Evolutionary conservation across 2,797 vertebrate genomes (phyloP).

Genomic region (Octomys mimax): DNA sequence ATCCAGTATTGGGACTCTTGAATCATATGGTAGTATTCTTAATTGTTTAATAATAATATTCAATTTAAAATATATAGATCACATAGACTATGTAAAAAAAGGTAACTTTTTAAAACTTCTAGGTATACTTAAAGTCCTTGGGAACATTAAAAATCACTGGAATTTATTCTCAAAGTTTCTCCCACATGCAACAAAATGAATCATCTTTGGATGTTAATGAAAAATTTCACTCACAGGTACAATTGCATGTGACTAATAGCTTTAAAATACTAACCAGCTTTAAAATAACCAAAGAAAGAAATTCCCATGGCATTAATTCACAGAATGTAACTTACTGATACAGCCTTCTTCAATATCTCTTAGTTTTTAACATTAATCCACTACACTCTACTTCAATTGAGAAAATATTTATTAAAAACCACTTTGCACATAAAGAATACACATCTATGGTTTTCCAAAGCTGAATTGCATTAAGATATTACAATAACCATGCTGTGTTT

Average conservation of each 20-base stretch:
- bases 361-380: neutral
- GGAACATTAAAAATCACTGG: slow-evolving; percentile 30
- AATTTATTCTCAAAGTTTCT: slow-evolving; percentile 66
- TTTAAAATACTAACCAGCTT: slow-evolving; percentile 73
- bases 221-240: slow-evolving; percentile 66
- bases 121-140: slow-evolving; percentile 33
- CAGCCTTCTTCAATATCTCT: slow-evolving; percentile 23
- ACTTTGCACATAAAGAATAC: neutral
- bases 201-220: slow-evolving; percentile 62
- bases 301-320: slow-evolving; percentile 18
- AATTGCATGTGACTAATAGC: slow-evolving; percentile 62
- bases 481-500: accelerated
- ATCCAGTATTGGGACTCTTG: neutral
- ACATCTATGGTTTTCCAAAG: neutral
- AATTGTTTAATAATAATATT: slow-evolving; percentile 52
- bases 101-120: neutral
- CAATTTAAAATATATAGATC: slow-evolving; percentile 52
- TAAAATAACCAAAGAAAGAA: slow-evolving; percentile 61
- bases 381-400: neutral
- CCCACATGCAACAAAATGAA: slow-evolving; percentile 62
- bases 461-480: neutral
- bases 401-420: neutral
- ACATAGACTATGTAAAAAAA: slow-evolving; percentile 25
- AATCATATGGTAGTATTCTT: slow-evolving; percentile 44
- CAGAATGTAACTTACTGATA: neutral